Percentiles rank a stretch among this genome's conserved stretches.
Evolutionary conservation across 1,140 invertebrate genomes (phyloP).

Genomic region (Pantala flavescens): DNA sequence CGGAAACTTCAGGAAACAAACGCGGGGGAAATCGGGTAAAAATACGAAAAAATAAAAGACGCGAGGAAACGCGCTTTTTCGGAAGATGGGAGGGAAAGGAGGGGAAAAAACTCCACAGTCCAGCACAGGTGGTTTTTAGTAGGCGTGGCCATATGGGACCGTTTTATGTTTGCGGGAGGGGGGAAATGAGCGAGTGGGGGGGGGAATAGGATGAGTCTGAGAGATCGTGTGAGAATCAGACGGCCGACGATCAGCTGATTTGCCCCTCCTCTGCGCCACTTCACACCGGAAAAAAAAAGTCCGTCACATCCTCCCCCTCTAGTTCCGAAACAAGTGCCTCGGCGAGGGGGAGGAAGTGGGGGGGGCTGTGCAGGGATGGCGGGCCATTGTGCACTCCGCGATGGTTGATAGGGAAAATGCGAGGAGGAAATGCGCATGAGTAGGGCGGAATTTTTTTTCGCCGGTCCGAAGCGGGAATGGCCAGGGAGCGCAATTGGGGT

Average conservation of each 20-base stretch:
- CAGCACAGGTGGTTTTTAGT: slow-evolving; percentile 1
- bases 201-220: neutral
- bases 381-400: neutral
- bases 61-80: neutral
- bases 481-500: neutral
- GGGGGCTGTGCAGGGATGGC: neutral
- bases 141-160: neutral
- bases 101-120: neutral
- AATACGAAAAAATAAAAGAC: too few species aligned
- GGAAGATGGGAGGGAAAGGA: neutral
- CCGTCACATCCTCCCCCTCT: slow-evolving; percentile 1
- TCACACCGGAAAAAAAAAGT: neutral
- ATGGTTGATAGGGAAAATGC: slow-evolving; percentile 1
- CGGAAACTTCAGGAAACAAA: too few species aligned
- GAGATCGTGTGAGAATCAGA: neutral
- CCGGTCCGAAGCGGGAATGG: neutral
- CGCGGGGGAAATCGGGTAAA: too few species aligned
- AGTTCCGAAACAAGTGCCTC: neutral
- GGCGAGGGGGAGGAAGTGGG: neutral
- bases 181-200: neutral
- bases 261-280: neutral
- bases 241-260: neutral
- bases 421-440: neutral
- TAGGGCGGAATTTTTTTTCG: neutral
- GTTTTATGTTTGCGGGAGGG: neutral